Base-by-base conservation (phyloP, 2,113 vertebrate species). In the Rhinichthys klamathensis region DNA sequence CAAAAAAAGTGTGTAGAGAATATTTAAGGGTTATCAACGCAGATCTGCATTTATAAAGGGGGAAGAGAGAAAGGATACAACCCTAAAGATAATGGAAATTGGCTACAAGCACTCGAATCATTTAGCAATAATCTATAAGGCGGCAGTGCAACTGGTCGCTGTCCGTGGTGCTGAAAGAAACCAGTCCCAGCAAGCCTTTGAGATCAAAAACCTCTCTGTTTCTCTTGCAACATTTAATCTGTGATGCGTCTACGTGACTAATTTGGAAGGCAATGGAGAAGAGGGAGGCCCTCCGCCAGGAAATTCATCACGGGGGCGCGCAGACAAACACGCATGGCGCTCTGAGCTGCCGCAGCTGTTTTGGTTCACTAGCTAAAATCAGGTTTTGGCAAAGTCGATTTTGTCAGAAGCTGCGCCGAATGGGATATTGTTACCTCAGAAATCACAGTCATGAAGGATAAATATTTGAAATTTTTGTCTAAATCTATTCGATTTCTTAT, bases 91-190 rank as follows among this genome's bases (percentile, higher is more conserved):
- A 46, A 46, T 80, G n/a, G 6, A 61, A 80, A 63, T 63, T 27
- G 58, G 2, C 15, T 46, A 21, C 25, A 11, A 63, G n/a, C 35
- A 25, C 15, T 6, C 27, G 38, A 18, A 27, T 44, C 77, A n/a
- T 38, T 63, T 30, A n/a, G 38, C 78, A 32, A 51, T 30, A 69
- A 23, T 7, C 44, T 23, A 76, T 21, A 51, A 27, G 13, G 25
- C 25, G 16, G 15, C 38, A 35, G 25, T 8, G 77, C n/a, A 27
- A 30, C 70, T 51, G 61, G 61, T 72, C 80, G 80, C 84, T 87
- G 58, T 87, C 84, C 81, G 35, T 38, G 86, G 86, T 87, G 49
- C 84, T 89, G 88, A 89, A 82, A 23, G 11, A 6, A 82, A 41
- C 58, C 54, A 56, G 18, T 8, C 18, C 30, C 6, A 3, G 6